Base-by-base conservation (phyloP, 1,140 invertebrate species). In the Laodelphax striatellus region DNA sequence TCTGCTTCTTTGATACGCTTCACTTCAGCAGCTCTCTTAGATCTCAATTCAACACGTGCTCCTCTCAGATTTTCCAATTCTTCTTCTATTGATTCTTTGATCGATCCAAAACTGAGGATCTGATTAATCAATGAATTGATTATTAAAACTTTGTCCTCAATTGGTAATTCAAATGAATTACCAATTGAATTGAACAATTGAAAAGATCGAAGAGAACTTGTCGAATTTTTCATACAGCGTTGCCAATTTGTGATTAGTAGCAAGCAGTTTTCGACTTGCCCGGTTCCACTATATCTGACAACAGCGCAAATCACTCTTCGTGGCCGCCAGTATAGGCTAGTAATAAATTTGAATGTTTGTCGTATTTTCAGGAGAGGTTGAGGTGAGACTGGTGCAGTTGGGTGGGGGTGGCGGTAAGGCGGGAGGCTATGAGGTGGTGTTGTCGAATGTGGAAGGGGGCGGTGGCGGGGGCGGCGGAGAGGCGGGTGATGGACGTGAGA, bases 41-140 rank as follows among this genome's bases (percentile, higher is more conserved):
- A 53, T 41, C 64, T 55, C 13, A 66, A 52, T 44, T 85, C 76
- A 6, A 77, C 64, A 2, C 83, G 84, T 59, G 79, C 75, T 62
- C 80, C 71, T 64, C 80, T 80, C 44, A 84, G 71, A 64, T 88
- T 86, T 41, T 94, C 92, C 62, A 86, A 79, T 52, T 82, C 81
- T 68, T 97, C 92, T 66, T 97, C 94, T 17, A 97, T 84, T 3
- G 86, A 70, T 71, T 95, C 92, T 11, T 93, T 76, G 22, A 92
- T 81, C 0, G 61, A 52, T 16, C 65, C 60, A 67, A 90, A 95
- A 4, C 87, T 92, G 10, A 96, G 72, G 16, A 97, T 81, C 71
- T 98, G 94, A 70, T 90, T 83, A 64, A 94, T 86, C 2, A 98
- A 75, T 66, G 90, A 88, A 43, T 80, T 82, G 0, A 94, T 70